phyloP scores from a whole-genome alignment of 2,113 vertebrate genomes.

The Cephalopterus ornatus region DNA sequence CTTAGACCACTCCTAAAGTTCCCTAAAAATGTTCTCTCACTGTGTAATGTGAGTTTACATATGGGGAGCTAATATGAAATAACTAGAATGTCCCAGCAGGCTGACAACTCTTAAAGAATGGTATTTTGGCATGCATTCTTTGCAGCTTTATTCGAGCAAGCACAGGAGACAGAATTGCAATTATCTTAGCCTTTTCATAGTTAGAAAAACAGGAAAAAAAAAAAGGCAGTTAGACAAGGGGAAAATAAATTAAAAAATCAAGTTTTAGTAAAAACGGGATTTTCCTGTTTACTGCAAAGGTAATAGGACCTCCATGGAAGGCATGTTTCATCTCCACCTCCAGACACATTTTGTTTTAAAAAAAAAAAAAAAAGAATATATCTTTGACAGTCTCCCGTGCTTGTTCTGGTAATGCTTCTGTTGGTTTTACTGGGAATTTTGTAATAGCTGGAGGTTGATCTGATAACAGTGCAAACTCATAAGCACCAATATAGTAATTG shows the following conservation, averaged over 20 bases:
- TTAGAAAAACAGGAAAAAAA: neutral
- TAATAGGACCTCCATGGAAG: neutral
- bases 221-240: neutral
- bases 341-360: neutral
- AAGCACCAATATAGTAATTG: neutral
- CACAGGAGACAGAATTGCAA: neutral
- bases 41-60: neutral
- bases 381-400: neutral
- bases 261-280: neutral
- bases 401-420: neutral
- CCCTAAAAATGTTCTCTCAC: accelerated
- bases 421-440: neutral
- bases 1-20: neutral
- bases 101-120: neutral
- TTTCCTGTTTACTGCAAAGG: neutral
- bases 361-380: neutral
- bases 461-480: neutral
- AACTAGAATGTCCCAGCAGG: neutral
- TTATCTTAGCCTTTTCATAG: neutral
- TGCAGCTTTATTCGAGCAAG: neutral
- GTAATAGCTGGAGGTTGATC: neutral
- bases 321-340: neutral
- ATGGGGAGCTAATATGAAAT: neutral
- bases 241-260: too few species aligned
- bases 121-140: neutral